These are phyloP conservation scores for Drosophila lacertosa DNA, from an alignment of 1,140 invertebrate genomes.

Conservation along the genomic window DNA sequence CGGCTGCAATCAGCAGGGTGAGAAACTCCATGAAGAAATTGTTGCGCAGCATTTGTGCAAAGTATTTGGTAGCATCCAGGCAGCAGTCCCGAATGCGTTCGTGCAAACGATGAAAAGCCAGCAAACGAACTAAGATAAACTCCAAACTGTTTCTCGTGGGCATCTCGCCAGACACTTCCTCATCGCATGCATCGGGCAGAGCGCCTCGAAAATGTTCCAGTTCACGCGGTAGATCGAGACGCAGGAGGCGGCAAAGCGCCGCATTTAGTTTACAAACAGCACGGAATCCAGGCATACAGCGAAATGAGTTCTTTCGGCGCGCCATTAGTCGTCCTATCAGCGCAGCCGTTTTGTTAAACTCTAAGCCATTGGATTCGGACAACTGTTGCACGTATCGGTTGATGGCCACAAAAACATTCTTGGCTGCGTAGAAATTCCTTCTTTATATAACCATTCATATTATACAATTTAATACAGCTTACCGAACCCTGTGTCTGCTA, in stretches of 20 bases:
- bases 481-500: slow-evolving; percentile 61
- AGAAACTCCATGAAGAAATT: slow-evolving; percentile 71
- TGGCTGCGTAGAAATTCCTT: slow-evolving; percentile 30
- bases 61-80: slow-evolving; percentile 57
- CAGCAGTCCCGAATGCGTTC: slow-evolving; percentile 70
- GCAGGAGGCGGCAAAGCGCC: slow-evolving; percentile 66
- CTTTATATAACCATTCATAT: too few species aligned
- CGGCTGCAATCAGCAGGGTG: slow-evolving; percentile 63
- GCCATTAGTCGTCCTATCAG: slow-evolving; percentile 72
- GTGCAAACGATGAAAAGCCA: slow-evolving; percentile 58
- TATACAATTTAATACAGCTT: background rate
- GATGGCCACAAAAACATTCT: slow-evolving; percentile 58
- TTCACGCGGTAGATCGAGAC: slow-evolving; percentile 63
- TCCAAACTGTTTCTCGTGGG: slow-evolving; percentile 70
- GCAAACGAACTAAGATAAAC: slow-evolving; percentile 62
- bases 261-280: slow-evolving; percentile 67
- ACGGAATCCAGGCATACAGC: slow-evolving; percentile 65
- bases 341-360: slow-evolving; percentile 69
- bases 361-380: slow-evolving; percentile 18
- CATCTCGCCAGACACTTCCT: slow-evolving; percentile 41
- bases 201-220: slow-evolving; percentile 62
- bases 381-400: slow-evolving; percentile 60
- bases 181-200: slow-evolving; percentile 65
- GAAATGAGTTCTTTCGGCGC: slow-evolving; percentile 75
- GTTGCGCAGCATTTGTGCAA: slow-evolving; percentile 60